Conservation (phyloP, 2,797 vertebrate species). For the Smutsia gigantea region DNA sequence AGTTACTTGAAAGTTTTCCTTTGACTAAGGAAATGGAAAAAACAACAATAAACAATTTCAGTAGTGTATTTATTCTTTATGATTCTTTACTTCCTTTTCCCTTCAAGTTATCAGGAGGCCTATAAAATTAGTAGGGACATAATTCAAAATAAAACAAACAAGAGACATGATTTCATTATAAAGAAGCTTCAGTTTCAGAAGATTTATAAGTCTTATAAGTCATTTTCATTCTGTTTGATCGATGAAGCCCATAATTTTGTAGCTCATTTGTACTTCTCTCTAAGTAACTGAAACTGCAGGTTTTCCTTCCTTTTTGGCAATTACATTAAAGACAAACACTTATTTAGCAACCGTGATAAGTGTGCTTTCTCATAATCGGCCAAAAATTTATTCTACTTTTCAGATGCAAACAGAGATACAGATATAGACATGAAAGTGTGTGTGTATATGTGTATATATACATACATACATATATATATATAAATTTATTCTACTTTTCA, state of each 20-base stretch:
- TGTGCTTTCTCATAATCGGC: neutral
- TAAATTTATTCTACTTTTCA: neutral
- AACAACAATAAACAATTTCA: neutral
- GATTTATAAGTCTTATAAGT: neutral
- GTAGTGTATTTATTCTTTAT: neutral
- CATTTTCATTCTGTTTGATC: neutral
- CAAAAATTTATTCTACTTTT: neutral
- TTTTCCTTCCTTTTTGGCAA: neutral
- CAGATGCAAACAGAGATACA: neutral
- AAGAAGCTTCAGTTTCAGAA: neutral
- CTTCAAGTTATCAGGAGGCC: neutral
- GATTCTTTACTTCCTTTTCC: neutral
- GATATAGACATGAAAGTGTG: neutral
- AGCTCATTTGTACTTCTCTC: neutral
- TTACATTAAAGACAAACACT: neutral
- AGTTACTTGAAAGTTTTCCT: neutral
- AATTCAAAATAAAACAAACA: constrained; percentile 15
- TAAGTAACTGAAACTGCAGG: neutral
- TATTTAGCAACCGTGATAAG: neutral
- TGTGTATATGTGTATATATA: neutral
- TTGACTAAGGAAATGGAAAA: neutral
- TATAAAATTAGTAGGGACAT: neutral
- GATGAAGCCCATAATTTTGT: neutral
- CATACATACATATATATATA: neutral
- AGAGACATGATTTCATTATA: neutral